Percentiles rank a stretch among this genome's conserved stretches.
phyloP scores from a whole-genome alignment of 2,888 invertebrate species.

The Lepas anatifera region DNA sequence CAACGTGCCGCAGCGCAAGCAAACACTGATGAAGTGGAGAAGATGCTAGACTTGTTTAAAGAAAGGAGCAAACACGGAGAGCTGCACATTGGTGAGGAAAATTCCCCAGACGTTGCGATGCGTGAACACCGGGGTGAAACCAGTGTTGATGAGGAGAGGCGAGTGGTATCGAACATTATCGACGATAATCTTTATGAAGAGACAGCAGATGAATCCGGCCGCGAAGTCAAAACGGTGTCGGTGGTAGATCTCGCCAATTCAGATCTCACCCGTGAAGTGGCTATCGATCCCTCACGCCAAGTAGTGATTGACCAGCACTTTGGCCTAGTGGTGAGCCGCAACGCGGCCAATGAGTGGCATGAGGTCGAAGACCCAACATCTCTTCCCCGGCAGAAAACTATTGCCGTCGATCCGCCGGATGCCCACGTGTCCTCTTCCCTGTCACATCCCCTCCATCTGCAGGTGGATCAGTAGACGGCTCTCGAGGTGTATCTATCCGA shows the following conservation, averaged over 20 bases:
- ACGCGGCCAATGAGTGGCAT: neutral
- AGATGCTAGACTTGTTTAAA: neutral
- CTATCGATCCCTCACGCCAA: neutral
- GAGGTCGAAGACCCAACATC: neutral
- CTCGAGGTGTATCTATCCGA: neutral
- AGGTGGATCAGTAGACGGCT: too few species aligned
- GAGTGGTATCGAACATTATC: neutral
- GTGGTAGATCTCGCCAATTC: neutral
- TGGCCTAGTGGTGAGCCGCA: neutral
- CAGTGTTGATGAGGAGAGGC: neutral
- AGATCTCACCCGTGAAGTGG: too few species aligned
- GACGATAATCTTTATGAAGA: neutral
- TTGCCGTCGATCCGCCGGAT: too few species aligned
- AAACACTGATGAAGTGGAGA: neutral
- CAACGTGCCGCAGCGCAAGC: too few species aligned
- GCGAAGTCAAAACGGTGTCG: neutral
- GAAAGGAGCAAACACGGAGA: neutral
- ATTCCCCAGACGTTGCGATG: too few species aligned
- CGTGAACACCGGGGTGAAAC: too few species aligned
- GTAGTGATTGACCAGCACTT: neutral
- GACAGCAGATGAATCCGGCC: neutral
- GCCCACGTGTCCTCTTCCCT: too few species aligned
- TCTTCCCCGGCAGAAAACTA: too few species aligned
- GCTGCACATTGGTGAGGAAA: neutral
- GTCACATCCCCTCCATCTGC: too few species aligned